Percentiles rank a stretch among this genome's conserved stretches.
phyloP scores from a whole-genome alignment of 1,140 invertebrate species.

The Drosophila equinoxialis region DNA sequence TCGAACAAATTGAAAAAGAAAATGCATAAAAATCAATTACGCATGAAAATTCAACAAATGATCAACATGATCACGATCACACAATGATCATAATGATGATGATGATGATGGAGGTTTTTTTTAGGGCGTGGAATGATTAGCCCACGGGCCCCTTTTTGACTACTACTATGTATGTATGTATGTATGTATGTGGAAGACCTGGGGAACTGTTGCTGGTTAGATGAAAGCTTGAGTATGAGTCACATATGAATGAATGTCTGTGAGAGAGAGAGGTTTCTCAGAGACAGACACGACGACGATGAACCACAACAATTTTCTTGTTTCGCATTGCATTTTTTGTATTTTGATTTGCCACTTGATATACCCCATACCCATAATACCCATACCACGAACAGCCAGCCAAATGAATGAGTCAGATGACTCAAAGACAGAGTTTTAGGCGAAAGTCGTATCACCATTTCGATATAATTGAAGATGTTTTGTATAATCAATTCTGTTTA shows the following conservation, averaged over 20 bases:
- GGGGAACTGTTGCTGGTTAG: neutral
- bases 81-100: neutral
- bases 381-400: neutral
- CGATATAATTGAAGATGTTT: constrained; percentile 3
- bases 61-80: constrained; percentile 23
- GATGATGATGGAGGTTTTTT: neutral
- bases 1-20: neutral
- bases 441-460: constrained; percentile 47
- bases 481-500: neutral
- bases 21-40: constrained; percentile 77
- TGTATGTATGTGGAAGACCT: too few relatives aligned
- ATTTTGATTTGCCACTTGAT: constrained; percentile 42
- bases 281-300: neutral
- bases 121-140: constrained; percentile 26
- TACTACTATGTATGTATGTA: too few relatives aligned
- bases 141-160: neutral
- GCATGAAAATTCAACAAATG: constrained; percentile 62
- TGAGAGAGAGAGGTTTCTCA: neutral
- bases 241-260: neutral
- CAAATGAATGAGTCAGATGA: constrained; percentile 29
- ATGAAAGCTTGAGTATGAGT: constrained; percentile 3
- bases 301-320: neutral
- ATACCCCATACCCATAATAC: neutral
- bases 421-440: constrained; percentile 39
- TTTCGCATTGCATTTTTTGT: constrained; percentile 14